These are phyloP conservation scores for Halichondria panicea DNA, from an alignment of 37 sponge, comb jelly and placozoan species.

Conservation along the genomic window DNA sequence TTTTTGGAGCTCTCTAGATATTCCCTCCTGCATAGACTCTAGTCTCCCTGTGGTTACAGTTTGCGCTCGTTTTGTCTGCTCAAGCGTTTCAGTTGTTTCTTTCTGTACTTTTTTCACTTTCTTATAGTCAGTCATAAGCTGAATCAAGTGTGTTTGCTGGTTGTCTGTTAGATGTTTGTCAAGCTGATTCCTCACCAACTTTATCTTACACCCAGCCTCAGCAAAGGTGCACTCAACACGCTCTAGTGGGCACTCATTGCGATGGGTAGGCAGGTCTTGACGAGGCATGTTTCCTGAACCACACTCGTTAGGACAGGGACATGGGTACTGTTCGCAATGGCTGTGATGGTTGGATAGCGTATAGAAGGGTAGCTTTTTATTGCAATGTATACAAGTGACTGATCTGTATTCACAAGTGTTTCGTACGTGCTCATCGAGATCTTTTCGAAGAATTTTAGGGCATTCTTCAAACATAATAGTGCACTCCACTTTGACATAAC, in stretches of 20 bases:
- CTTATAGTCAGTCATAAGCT: not conserved
- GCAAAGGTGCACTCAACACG: not conserved
- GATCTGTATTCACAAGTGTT: not conserved
- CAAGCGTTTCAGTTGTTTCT: too few relatives aligned
- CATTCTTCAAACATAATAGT: not conserved
- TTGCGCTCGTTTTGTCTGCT: too few relatives aligned
- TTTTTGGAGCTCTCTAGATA: too few relatives aligned
- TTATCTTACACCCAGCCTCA: not conserved
- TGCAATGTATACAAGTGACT: not conserved
- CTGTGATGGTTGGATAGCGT: too few relatives aligned
- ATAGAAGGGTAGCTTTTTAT: too few relatives aligned
- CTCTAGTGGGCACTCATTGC: not conserved
- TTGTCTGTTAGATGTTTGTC: not conserved
- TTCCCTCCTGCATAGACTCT: too few relatives aligned
- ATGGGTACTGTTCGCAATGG: conserved; percentile 2
- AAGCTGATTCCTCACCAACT: not conserved
- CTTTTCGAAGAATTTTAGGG: too few relatives aligned
- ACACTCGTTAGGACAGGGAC: conserved; percentile 31
- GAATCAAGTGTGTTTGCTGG: not conserved
- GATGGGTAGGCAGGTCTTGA: not conserved
- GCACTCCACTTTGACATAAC: not conserved
- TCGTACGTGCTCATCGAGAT: not conserved
- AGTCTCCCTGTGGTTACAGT: too few relatives aligned
- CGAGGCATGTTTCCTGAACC: not conserved
- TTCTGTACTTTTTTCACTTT: too few relatives aligned